Evolutionary conservation across 2,888 invertebrate species (phyloP), one percentile per base, ranked within the genome.

Genomic region (Melipona bicolor): DNA sequence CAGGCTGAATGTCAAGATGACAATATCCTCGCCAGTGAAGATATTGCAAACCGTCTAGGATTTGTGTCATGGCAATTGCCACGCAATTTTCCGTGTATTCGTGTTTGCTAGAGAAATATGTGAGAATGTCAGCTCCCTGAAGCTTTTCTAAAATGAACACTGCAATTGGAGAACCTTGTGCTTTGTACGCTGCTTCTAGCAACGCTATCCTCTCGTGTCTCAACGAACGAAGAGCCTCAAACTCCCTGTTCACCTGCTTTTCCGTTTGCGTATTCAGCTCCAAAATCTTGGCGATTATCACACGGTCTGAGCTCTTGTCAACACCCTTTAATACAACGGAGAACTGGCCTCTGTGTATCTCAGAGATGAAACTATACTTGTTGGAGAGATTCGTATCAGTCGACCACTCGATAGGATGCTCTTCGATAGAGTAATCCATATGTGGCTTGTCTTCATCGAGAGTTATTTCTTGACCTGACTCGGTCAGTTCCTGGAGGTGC

Each of bases 31-130:
- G 96, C 97, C 99, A 99, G 94, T 99, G 99, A 62, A 99, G 95
- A 94, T 99, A 99, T 95, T 99, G 99, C 0, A 99, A 95, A 0
- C 97, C 99, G 92, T 99, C 98, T 79, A 98, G 95, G 0, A 98
- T 95, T 95, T 99, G 99, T 4, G 97, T 96, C 64, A 99, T 96
- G 43, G 99, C 97, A 1, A 96, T 97, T 0, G 98, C 97, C 0
- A 99, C 98, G 94, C 97, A 97, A 94, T 99, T 98, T 94, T 99
- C 99, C 0, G 97, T 97, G 95, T 99, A 99, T 91, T 98, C 97
- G 94, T 98, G 98, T 73, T 97, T 96, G 90, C 97, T 97, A 0
- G 98, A 97, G 78, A 99, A 96, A 94, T 98, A 99, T 0, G 98
- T 97, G 6, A 99, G 95, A 61, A 99, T 96, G 92, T 99, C 98